Evolutionary conservation across 2,888 invertebrate species (phyloP).

Genomic region (Elegia similella): DNA sequence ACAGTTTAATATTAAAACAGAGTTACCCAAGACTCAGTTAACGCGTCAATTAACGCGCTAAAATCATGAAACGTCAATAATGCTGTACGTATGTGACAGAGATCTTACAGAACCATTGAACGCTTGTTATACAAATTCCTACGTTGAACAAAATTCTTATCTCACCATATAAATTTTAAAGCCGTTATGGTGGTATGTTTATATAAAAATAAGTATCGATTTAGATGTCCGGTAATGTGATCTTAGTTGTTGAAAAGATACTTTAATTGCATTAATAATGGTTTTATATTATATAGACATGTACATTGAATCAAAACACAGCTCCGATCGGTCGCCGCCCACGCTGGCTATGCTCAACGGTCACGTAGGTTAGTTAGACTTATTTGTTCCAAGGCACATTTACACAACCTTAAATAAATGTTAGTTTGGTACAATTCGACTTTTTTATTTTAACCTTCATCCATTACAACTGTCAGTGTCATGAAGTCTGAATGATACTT

Average conservation of each 20-base stretch:
- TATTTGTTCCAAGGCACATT: slow-evolving; percentile 18
- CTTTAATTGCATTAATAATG: neutral
- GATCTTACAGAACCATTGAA: too few species aligned
- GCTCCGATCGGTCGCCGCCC: slow-evolving; percentile 19
- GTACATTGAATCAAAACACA: neutral
- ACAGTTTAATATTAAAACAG: too few species aligned
- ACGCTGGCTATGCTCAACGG: slow-evolving; percentile 35
- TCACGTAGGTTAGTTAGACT: slow-evolving; percentile 25
- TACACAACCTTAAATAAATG: slow-evolving; percentile 18
- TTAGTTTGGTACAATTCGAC: slow-evolving; percentile 15
- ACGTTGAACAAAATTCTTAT: too few species aligned
- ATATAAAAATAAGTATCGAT: neutral
- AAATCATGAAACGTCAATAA: too few species aligned
- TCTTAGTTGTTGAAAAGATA: neutral
- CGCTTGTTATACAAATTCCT: too few species aligned
- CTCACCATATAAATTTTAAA: too few species aligned
- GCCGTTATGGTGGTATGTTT: too few species aligned
- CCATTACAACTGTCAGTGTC: too few species aligned
- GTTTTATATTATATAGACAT: neutral
- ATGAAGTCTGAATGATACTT: too few species aligned
- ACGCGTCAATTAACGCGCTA: too few species aligned
- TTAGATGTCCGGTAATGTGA: neutral
- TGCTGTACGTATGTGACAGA: too few species aligned
- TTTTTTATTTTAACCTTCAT: neutral
- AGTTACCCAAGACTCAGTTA: neutral